phyloP scores from a whole-genome alignment of 2,797 vertebrate species.

The Gymnoscopelus microlampas region DNA sequence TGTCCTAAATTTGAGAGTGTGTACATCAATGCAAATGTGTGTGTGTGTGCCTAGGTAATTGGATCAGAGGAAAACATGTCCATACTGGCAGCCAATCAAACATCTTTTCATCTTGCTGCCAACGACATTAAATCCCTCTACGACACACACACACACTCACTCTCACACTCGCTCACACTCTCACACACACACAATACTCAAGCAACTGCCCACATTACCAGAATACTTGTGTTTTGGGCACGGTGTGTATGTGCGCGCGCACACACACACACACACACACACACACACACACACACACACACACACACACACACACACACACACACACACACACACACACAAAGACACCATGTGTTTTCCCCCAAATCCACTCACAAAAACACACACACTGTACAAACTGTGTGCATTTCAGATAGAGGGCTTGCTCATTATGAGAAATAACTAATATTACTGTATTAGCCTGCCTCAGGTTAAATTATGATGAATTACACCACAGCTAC shows the following conservation, averaged over 20 bases:
- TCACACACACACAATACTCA: neutral
- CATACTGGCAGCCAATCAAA: slow-evolving; percentile 70
- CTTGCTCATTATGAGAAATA: too few species aligned
- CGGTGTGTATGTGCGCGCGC: slow-evolving; percentile 16
- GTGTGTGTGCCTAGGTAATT: slow-evolving; percentile 58
- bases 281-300: neutral
- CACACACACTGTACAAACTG: too few species aligned
- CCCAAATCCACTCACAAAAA: too few species aligned
- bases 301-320: neutral
- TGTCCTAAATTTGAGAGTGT: neutral
- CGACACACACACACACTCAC: slow-evolving; percentile 25
- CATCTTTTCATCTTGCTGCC: slow-evolving; percentile 53
- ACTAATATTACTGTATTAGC: too few species aligned
- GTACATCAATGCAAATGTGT: slow-evolving; percentile 8
- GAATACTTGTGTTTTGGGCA: slow-evolving; percentile 21
- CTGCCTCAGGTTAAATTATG: too few species aligned
- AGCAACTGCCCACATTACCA: neutral
- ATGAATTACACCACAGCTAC: too few species aligned
- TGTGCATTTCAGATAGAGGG: too few species aligned
- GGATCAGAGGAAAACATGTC: slow-evolving; percentile 64
- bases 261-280: slow-evolving; percentile 30
- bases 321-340: too few species aligned
- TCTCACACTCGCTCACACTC: slow-evolving; percentile 4
- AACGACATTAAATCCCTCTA: slow-evolving; percentile 54
- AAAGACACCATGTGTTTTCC: neutral